Evolutionary conservation across 2,888 invertebrate genomes (phyloP).

Genomic region (Pollenia amentaria): DNA sequence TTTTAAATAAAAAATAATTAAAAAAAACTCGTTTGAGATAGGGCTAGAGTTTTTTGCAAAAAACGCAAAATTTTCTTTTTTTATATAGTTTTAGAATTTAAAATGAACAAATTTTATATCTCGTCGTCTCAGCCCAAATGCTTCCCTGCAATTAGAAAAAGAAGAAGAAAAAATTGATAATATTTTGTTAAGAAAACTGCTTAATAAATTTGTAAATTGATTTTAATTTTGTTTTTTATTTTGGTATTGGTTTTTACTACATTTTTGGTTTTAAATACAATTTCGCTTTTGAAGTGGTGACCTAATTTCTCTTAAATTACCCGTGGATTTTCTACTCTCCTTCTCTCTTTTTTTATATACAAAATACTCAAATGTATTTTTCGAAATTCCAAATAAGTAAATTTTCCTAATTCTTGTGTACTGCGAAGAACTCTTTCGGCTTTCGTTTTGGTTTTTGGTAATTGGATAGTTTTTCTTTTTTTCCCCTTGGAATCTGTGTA

Average conservation of each 20-base stretch:
- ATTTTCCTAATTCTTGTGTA: constrained; percentile 54
- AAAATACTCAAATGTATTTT: constrained; percentile 37
- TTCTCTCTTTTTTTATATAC: constrained; percentile 50
- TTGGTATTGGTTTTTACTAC: constrained; percentile 47
- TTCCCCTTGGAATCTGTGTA: too few relatives aligned
- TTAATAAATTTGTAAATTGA: background rate
- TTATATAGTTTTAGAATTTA: constrained; percentile 72
- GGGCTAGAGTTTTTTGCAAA: constrained; percentile 79
- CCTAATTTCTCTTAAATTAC: constrained; percentile 65
- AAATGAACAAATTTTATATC: constrained; percentile 73
- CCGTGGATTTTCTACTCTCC: constrained; percentile 55
- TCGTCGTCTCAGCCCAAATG: constrained; percentile 85
- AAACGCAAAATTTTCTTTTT: constrained; percentile 79
- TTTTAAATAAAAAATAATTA: constrained; percentile 79
- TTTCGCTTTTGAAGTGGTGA: constrained; percentile 34
- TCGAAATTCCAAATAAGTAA: constrained; percentile 77
- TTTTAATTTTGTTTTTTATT: constrained; percentile 15
- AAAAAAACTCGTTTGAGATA: constrained; percentile 82
- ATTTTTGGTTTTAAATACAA: constrained; percentile 66
- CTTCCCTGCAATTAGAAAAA: constrained; percentile 83
- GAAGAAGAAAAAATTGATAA: constrained; percentile 38
- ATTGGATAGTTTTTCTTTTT: constrained; percentile 75
- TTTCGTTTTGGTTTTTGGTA: constrained; percentile 58
- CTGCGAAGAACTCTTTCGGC: background rate
- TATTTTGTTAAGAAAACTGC: too few relatives aligned